Evolutionary conservation across 2,113 vertebrate genomes (phyloP), one percentile per base, ranked within the genome.

Genomic region (Lepisosteus osseus): DNA sequence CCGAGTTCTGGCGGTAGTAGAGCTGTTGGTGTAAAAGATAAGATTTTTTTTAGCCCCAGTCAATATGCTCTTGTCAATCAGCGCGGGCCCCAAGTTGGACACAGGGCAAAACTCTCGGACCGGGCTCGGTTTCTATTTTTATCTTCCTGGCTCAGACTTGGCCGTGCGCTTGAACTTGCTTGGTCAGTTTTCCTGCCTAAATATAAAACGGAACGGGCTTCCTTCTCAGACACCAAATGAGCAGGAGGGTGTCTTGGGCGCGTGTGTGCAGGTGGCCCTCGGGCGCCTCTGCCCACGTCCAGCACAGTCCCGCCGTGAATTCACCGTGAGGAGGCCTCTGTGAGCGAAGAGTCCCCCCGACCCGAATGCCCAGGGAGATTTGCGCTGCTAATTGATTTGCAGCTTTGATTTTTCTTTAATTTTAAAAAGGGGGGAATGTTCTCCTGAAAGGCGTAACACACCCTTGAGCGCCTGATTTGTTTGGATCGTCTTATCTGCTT

Each of bases 381-480:
- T 29, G 29, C 2, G 29, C 29, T 29, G 29, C 29, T 29, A 1
- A 29, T 29, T 29, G 29, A 29, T 29, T 29, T 29, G 29, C 29
- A 29, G 29, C 29, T 29, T 29, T 29, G 29, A 29, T 29, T 29
- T 29, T 66, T 74, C 74, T 73, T 69, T 45, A 56, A 12, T 78
- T 72, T 72, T 78, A 79, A 90, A 85, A 91, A 92, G 90, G 85
- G 87, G 84, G 66, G 81, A 84, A 78, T 88, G 88, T 84, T 88
- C 90, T 91, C 90, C 91, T 88, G 90, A 89, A 92, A 92, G 87
- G 79, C 79, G 29, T 29, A 85, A 84, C 40, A 44, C 64, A 15
- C 64, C 5, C 9, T 9, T 6, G 47, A 51, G 47, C 47, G 9
- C 47, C 9, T 5, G 9, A 51, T 51, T 5, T 5, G 47, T 6